These are phyloP conservation scores for Amblyopsis hoosieri DNA, from an alignment of 2,797 vertebrate species.

Conservation along the genomic window DNA sequence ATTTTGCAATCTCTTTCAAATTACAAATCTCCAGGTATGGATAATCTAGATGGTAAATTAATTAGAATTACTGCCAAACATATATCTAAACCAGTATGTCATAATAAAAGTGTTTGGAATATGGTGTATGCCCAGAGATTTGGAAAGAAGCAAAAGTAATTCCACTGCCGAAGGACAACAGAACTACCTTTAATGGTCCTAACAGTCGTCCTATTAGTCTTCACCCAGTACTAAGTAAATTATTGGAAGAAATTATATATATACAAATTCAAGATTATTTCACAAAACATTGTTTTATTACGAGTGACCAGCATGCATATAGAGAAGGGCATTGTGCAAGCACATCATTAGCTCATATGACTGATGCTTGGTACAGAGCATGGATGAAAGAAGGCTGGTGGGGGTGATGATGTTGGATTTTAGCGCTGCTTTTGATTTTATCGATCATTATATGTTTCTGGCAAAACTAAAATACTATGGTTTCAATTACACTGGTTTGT, in stretches of 20 bases:
- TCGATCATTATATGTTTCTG: background rate
- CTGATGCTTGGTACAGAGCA: background rate
- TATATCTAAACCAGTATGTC: too few species aligned
- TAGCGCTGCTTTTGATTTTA: too few species aligned
- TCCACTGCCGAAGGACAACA: too few species aligned
- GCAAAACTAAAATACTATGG: background rate
- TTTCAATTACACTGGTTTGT: slow-evolving; percentile 1
- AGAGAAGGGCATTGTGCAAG: slow-evolving; percentile 5
- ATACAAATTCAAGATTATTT: background rate
- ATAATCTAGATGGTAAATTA: too few species aligned
- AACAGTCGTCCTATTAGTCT: too few species aligned
- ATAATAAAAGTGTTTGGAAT: too few species aligned
- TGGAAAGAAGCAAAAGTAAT: too few species aligned
- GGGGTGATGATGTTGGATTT: background rate
- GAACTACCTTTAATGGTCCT: too few species aligned
- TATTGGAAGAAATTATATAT: background rate
- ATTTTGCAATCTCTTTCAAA: too few species aligned
- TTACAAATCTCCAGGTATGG: too few species aligned
- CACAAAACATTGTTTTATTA: background rate
- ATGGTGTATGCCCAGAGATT: too few species aligned
- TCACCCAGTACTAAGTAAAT: background rate
- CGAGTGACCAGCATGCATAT: background rate
- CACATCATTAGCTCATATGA: slow-evolving; percentile 1
- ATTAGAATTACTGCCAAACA: too few species aligned
- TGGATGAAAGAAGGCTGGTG: background rate